Percentiles rank a stretch among this genome's conserved stretches.
Evolutionary conservation across 2,113 vertebrate species (phyloP).

Genomic region (Numenius arquata): DNA sequence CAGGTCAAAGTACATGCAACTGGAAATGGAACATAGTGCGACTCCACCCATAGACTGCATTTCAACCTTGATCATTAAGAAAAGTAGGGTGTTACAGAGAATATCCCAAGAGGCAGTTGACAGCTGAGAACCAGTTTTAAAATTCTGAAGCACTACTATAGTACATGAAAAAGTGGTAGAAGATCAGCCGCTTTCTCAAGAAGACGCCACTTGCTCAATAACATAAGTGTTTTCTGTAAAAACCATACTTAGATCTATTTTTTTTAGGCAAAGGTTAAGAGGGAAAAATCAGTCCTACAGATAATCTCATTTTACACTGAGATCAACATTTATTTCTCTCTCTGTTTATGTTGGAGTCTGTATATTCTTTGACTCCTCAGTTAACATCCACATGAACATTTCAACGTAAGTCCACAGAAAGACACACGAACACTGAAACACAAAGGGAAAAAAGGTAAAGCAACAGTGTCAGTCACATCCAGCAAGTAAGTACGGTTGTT

Average conservation of each 20-base stretch:
- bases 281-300: neutral
- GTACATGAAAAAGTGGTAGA: neutral
- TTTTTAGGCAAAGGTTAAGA: neutral
- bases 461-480: neutral
- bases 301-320: neutral
- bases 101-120: neutral
- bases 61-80: neutral
- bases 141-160: neutral
- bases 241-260: neutral
- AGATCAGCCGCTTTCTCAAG: neutral
- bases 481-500: neutral
- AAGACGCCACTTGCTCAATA: neutral
- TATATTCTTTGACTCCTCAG: neutral
- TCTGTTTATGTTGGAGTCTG: neutral
- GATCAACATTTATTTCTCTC: neutral
- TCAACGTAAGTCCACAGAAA: neutral
- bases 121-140: neutral
- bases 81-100: neutral
- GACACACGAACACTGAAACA: fast-evolving
- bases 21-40: neutral
- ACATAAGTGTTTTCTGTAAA: neutral
- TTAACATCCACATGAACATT: neutral
- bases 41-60: neutral
- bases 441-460: neutral
- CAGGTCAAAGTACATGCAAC: neutral